Conservation (phyloP, 2,888 invertebrate genomes). For the Hemicrepidius hirtus region DNA sequence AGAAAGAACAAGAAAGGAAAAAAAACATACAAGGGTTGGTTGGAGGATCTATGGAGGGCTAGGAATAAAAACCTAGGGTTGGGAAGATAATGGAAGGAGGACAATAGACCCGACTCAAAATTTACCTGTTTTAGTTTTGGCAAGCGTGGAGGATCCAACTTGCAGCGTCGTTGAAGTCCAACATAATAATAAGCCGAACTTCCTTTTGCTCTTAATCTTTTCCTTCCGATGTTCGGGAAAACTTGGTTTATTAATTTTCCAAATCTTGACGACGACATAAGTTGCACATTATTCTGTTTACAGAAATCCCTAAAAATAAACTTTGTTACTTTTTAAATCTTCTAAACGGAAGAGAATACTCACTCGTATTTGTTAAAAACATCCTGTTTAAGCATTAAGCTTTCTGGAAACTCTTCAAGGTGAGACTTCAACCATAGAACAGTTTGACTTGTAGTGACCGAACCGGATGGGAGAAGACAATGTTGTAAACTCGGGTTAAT, state of each 20-base stretch:
- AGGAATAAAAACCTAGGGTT: no score
- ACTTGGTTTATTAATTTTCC: slow-evolving; percentile 33
- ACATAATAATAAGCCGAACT: slow-evolving; percentile 21
- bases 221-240: slow-evolving; percentile 9
- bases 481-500: no score
- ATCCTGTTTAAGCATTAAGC: slow-evolving; percentile 15
- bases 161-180: not conserved
- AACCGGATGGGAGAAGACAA: not conserved
- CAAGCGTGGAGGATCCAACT: not conserved
- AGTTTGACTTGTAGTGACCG: slow-evolving; percentile 13
- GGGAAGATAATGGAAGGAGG: no score
- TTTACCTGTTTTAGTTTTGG: slow-evolving; percentile 23
- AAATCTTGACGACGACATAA: slow-evolving; percentile 11
- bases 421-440: slow-evolving; percentile 27
- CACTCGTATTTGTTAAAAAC: slow-evolving; percentile 24
- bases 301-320: slow-evolving; percentile 19
- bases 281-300: slow-evolving; percentile 16
- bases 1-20: no score
- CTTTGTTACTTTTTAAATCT: not conserved
- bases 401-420: not conserved
- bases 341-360: no score
- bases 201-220: slow-evolving; percentile 22
- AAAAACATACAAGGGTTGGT: no score
- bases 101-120: no score
- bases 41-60: no score